phyloP scores from a whole-genome alignment of 2,888 invertebrate species.

The Ellobium chinense region DNA sequence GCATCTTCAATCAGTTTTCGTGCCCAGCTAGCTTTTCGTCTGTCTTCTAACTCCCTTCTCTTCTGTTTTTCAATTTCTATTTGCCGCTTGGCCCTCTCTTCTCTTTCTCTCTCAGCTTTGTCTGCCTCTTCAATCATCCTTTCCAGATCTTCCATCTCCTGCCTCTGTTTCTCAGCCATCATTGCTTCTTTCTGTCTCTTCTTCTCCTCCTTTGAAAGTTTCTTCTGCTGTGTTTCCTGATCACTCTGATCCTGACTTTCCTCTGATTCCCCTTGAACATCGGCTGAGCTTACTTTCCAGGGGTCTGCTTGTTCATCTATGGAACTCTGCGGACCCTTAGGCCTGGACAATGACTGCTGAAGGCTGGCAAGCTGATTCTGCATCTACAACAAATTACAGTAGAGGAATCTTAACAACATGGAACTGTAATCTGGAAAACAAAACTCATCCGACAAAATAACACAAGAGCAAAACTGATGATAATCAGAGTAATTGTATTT shows the following conservation, averaged over 20 bases:
- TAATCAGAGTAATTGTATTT: too few relatives aligned
- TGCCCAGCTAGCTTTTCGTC: constrained; percentile 7
- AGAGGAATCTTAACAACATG: too few relatives aligned
- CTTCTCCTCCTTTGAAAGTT: neutral
- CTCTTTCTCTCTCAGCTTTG: constrained; percentile 22
- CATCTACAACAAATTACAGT: too few relatives aligned
- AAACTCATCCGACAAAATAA: too few relatives aligned
- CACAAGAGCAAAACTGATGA: too few relatives aligned
- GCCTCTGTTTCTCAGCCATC: constrained; percentile 21
- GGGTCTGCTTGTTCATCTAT: neutral
- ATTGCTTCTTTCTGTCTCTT: constrained; percentile 6
- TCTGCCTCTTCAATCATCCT: constrained; percentile 30
- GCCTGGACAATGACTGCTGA: constrained; percentile 18
- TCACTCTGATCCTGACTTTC: neutral
- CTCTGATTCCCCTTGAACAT: neutral
- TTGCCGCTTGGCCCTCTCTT: constrained; percentile 18
- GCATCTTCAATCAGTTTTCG: constrained; percentile 28
- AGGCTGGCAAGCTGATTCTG: constrained; percentile 23
- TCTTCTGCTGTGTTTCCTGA: neutral
- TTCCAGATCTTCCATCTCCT: constrained; percentile 32
- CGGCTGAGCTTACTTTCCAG: constrained; percentile 26
- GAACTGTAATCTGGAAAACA: too few relatives aligned
- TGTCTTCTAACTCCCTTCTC: constrained; percentile 13
- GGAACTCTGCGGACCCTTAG: neutral
- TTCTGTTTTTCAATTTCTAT: constrained; percentile 27